Base-by-base conservation (phyloP, 92 coral and sea anemone species). In the Meandrina meandrites region DNA sequence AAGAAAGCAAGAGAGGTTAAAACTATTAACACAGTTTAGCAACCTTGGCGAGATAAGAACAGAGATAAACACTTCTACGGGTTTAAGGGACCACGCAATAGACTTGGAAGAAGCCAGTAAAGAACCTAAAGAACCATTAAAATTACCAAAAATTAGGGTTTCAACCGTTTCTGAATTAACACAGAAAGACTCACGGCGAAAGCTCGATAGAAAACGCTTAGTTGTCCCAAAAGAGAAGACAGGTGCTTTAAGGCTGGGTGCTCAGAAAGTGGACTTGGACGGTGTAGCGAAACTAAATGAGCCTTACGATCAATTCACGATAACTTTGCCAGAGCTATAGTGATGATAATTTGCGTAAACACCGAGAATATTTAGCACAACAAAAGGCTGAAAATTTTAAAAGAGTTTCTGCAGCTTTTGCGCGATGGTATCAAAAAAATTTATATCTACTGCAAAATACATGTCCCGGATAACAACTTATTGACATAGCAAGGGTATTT, bases 1-100 rank as follows among this genome's bases (percentile, higher is more conserved):
- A 24, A 88, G 89, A 78, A 92, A 89, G 82, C 66, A 68, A n/a
- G 92, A 92, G 75, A 66, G 88, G 68, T 36, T 79, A 72, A 86
- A 30, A 71, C 71, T 79, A 8, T 48, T 32, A 15, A 47, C 51
- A 22, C 72, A 79, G 75, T 86, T 86, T 21, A 79, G 89, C 72
- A 79, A 80, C 76, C 89, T 86, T 31, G 84, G 85, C 5, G 85
- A 79, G 56, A 80, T 86, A 70, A 24, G 79, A 42, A 86, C 84
- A 27, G 89, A 86, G 70, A 51, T 86, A 34, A 80, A 80, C 40
- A 47, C 79, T 2, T 76, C 88, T 5, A 85, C 88, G 17, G 88
- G 82, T 22, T 76, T 85, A 85, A 45, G 88, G 45, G 88, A 76
- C 31, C 50, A 42, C 24, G 71, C 66, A 9, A 70, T 11, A 78